Evolutionary conservation across 2,113 vertebrate genomes (phyloP).

Genomic region (Gambusia holbrooki): DNA sequence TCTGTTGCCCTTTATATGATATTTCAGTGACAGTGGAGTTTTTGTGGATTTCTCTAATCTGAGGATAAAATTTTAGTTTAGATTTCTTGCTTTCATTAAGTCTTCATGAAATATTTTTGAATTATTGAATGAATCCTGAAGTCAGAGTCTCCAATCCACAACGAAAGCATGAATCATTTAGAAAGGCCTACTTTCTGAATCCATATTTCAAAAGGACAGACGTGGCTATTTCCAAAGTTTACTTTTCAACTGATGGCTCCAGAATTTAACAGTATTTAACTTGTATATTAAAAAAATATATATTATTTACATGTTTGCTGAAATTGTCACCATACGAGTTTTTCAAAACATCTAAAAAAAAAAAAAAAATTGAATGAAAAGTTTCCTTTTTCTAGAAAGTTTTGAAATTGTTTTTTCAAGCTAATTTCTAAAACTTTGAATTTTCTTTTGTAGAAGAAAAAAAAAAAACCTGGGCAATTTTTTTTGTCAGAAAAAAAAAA

Average conservation of each 20-base stretch:
- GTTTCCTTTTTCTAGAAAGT: no score
- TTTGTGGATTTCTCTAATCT: not conserved
- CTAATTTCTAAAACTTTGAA: no score
- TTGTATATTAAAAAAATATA: no score
- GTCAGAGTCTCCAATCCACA: not conserved
- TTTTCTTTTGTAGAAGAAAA: no score
- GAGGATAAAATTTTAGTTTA: not conserved
- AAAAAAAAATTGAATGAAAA: no score
- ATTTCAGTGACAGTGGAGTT: constrained; percentile 21
- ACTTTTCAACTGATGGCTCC: not conserved
- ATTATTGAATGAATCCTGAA: not conserved
- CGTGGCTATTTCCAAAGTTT: not conserved
- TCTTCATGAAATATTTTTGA: not conserved
- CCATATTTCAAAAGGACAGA: not conserved
- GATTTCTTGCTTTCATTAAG: not conserved
- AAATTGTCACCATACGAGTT: no score
- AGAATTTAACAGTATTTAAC: not conserved
- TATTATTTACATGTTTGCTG: no score
- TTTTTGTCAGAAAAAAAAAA: no score
- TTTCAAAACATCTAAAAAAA: no score
- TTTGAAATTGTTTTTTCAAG: no score
- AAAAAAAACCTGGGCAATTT: no score
- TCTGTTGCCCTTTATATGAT: constrained; percentile 19
- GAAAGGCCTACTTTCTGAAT: not conserved
- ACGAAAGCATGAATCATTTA: not conserved